Evolutionary conservation across 1,140 invertebrate genomes (phyloP).

Genomic region (Eumeta japonica): DNA sequence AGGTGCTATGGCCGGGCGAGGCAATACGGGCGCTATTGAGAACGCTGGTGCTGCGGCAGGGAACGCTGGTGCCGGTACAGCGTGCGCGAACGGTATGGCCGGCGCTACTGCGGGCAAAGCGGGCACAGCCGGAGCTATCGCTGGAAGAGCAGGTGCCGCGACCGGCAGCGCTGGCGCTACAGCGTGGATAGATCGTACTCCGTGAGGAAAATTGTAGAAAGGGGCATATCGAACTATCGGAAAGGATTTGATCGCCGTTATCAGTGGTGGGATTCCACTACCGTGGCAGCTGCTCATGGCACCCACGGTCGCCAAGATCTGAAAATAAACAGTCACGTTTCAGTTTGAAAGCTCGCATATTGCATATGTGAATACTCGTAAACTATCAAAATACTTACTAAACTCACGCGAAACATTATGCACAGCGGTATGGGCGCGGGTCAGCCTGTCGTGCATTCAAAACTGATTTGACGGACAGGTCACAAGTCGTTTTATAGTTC

Average conservation of each 20-base stretch:
- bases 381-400: conserved; percentile 38
- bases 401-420: conserved; percentile 38
- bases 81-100: conserved; percentile 15
- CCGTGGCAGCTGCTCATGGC: conserved; percentile 40
- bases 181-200: conserved; percentile 38
- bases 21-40: conserved; percentile 7
- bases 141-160: conserved; percentile 18
- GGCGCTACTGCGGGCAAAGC: conserved; percentile 18
- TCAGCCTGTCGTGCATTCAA: too few relatives aligned
- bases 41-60: conserved; percentile 8
- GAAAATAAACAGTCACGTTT: conserved; percentile 13
- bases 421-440: too few relatives aligned
- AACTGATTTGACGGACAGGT: conserved; percentile 36
- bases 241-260: conserved; percentile 31
- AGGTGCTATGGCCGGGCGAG: conserved; percentile 4
- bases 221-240: conserved; percentile 45
- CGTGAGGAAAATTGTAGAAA: conserved; percentile 45
- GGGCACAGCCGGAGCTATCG: conserved; percentile 12
- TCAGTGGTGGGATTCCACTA: conserved; percentile 37
- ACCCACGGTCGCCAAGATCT: conserved; percentile 27
- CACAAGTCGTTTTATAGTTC: conserved; percentile 50
- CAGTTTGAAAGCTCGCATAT: neutral
- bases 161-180: conserved; percentile 26
- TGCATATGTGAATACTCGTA: too few relatives aligned
- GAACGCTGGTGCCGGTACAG: conserved; percentile 14